A percentile compares a stretch with the other conserved stretches of the same genome.
These are phyloP conservation scores for Tolmerus cingulatus DNA, from an alignment of 2,888 invertebrate genomes.

Conservation along the genomic window DNA sequence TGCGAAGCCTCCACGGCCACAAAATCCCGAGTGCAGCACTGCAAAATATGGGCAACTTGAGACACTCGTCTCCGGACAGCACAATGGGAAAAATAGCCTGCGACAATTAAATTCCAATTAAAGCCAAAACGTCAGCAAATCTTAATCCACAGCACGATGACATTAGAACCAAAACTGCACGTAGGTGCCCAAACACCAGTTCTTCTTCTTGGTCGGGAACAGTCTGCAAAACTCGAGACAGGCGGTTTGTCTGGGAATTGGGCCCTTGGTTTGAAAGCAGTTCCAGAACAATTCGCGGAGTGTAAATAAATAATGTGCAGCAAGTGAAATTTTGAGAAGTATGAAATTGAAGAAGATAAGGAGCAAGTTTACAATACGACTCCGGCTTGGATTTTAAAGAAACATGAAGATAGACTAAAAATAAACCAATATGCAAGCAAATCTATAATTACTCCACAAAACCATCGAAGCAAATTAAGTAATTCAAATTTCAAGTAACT, in stretches of 20 bases:
- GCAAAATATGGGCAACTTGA: neutral
- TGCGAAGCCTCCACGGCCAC: neutral
- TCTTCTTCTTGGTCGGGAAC: neutral
- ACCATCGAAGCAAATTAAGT: too few relatives aligned
- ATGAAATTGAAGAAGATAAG: too few relatives aligned
- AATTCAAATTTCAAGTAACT: too few relatives aligned
- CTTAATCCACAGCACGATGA: neutral
- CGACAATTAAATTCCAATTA: slow-evolving; percentile 22
- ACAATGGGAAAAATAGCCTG: neutral
- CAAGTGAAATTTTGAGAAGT: too few relatives aligned
- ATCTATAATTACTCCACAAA: too few relatives aligned
- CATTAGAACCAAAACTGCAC: neutral
- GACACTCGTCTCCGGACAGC: neutral
- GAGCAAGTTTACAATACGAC: too few relatives aligned
- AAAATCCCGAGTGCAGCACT: neutral
- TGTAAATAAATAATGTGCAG: too few relatives aligned
- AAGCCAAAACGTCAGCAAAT: slow-evolving; percentile 32
- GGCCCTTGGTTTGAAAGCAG: neutral
- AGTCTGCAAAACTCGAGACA: neutral
- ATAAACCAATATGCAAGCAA: too few relatives aligned
- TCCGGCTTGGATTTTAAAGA: too few relatives aligned
- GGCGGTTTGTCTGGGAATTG: neutral
- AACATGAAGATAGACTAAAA: too few relatives aligned
- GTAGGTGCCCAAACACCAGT: neutral
- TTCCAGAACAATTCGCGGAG: neutral